A percentile compares a stretch with the other conserved stretches of the same genome.
These are phyloP conservation scores for Prochilodus magdalenae DNA, from an alignment of 2,113 vertebrate species.

Conservation along the genomic window DNA sequence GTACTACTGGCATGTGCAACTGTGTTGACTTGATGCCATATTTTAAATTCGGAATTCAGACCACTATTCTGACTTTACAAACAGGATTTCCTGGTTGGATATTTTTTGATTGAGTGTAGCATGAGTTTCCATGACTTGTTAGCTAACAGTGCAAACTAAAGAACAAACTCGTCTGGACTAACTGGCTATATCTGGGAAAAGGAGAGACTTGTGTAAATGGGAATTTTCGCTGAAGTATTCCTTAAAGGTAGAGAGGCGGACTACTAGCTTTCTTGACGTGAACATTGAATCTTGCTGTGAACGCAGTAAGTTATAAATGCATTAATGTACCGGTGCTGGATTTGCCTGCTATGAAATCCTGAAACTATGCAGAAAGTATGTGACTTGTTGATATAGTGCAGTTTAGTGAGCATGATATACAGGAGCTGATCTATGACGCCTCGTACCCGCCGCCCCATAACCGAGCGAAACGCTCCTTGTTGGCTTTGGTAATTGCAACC, in stretches of 20 bases:
- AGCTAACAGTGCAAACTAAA: no score
- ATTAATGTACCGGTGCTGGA: neutral
- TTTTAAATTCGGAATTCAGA: no score
- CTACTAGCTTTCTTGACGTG: neutral
- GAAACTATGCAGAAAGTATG: no score
- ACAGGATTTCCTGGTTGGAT: no score
- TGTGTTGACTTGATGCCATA: no score
- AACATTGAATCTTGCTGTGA: neutral
- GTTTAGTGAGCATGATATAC: neutral
- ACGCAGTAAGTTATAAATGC: no score
- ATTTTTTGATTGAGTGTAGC: no score
- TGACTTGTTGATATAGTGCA: neutral
- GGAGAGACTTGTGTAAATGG: neutral
- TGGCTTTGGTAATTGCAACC: slow-evolving; percentile 1
- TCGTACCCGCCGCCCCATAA: neutral
- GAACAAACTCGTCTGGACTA: neutral
- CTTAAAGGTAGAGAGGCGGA: neutral
- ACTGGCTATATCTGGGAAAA: neutral
- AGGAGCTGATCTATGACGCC: neutral
- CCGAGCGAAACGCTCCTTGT: neutral
- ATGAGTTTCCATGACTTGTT: no score
- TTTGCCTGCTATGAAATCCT: neutral
- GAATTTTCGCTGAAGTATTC: neutral
- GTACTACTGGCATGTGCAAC: no score
- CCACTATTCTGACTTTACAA: no score